Conservation (phyloP, 1,140 invertebrate genomes). For the Hylaeus anthracinus region DNA sequence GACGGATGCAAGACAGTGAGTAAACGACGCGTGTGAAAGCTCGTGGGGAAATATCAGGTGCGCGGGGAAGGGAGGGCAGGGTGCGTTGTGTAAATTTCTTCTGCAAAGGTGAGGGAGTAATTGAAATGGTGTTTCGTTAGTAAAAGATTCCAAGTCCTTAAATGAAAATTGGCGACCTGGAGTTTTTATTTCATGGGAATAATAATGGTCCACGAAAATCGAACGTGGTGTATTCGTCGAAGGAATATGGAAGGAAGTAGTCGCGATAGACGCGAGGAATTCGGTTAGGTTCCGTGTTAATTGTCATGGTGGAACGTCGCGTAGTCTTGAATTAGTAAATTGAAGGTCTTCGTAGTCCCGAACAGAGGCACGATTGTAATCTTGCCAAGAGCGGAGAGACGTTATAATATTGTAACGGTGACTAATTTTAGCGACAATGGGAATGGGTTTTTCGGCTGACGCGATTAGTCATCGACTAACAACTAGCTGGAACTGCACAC, state of each 20-base stretch:
- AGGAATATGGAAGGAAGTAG: background rate
- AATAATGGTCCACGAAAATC: no score
- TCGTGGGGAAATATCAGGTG: no score
- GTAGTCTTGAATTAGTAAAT: constrained; percentile 19
- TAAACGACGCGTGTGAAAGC: background rate
- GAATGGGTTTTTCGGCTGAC: constrained; percentile 24
- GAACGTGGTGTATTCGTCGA: no score
- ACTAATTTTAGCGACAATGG: constrained; percentile 47
- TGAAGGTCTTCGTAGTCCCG: constrained; percentile 42
- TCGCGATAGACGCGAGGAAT: background rate
- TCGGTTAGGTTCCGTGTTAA: constrained; percentile 41
- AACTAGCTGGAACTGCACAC: background rate
- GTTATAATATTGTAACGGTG: constrained; percentile 41
- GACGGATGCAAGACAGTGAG: constrained; percentile 32
- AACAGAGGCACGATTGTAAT: constrained; percentile 32
- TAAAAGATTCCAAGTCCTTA: no score
- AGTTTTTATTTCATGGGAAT: no score
- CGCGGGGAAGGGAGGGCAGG: no score
- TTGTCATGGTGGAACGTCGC: constrained; percentile 26
- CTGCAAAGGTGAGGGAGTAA: no score
- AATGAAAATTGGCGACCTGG: no score
- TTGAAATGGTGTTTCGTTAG: no score
- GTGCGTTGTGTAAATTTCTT: no score
- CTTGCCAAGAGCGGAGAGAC: constrained; percentile 29
- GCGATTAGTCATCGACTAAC: constrained; percentile 13